Evolutionary conservation across 2,888 invertebrate species (phyloP).

Genomic region (Polymixis flavicincta): DNA sequence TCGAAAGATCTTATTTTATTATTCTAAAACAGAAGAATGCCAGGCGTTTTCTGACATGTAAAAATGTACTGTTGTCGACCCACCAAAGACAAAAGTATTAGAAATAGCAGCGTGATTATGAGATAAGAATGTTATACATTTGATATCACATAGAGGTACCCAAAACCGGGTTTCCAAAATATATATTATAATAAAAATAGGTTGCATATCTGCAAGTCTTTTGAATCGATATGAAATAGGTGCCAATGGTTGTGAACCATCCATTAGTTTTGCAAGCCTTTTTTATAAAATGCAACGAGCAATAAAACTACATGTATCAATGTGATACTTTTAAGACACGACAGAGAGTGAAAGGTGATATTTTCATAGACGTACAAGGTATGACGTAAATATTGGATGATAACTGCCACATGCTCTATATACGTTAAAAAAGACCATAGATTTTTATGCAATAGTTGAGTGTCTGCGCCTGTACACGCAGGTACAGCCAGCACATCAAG

Average conservation of each 20-base stretch:
- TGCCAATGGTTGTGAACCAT: not conserved
- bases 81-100: not conserved
- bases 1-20: conserved; percentile 2
- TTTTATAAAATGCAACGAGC: conserved; percentile 7
- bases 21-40: conserved; percentile 4
- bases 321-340: conserved; percentile 49
- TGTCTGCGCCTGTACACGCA: conserved; percentile 38
- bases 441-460: conserved; percentile 42
- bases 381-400: conserved; percentile 1
- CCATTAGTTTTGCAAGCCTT: conserved; percentile 15
- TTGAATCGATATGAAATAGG: conserved; percentile 25
- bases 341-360: not conserved
- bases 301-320: conserved; percentile 31
- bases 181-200: conserved; percentile 28
- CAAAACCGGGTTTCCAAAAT: conserved; percentile 24
- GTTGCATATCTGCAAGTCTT: conserved; percentile 3
- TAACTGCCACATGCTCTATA: conserved; percentile 1
- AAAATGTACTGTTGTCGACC: not conserved
- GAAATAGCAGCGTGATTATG: conserved; percentile 34
- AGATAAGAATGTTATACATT: conserved; percentile 11
- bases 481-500: no score
- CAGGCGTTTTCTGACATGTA: not conserved
- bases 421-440: conserved; percentile 3
- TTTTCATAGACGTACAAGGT: conserved; percentile 5
- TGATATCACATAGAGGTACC: conserved; percentile 33